Evolutionary conservation across 2,888 invertebrate species (phyloP).

Genomic region (Notodonta ziczac): DNA sequence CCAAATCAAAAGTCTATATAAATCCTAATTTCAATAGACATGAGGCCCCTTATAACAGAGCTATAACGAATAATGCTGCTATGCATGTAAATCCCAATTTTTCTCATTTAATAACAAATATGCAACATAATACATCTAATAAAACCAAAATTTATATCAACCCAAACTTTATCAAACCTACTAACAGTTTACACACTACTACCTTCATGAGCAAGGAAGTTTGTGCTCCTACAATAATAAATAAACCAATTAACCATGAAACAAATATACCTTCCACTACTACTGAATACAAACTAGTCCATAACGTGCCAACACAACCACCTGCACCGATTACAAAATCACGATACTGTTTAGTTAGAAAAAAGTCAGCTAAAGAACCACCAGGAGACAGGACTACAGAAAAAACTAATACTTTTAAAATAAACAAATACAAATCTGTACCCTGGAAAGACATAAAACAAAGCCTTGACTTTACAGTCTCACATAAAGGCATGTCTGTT

Average conservation of each 20-base stretch:
- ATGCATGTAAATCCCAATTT: conserved; percentile 70
- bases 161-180: conserved; percentile 68
- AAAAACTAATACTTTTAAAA: conserved; percentile 54
- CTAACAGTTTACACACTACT: conserved; percentile 2
- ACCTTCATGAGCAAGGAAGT: neutral
- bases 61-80: conserved; percentile 25
- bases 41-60: conserved; percentile 11
- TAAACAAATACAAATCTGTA: conserved; percentile 72
- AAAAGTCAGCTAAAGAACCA: conserved; percentile 34
- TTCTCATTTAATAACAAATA: conserved; percentile 39
- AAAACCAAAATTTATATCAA: conserved; percentile 75
- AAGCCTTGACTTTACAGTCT: conserved; percentile 34
- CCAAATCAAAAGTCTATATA: conserved; percentile 64
- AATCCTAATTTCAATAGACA: conserved; percentile 73
- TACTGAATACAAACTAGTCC: neutral
- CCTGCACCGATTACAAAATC: conserved; percentile 43
- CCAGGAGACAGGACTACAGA: conserved; percentile 18
- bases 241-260: neutral
- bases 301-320: conserved; percentile 2
- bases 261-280: neutral
- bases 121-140: conserved; percentile 22
- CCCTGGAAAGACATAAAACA: conserved; percentile 57
- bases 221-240: neutral
- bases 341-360: conserved; percentile 62
- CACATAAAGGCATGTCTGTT: neutral